A percentile compares a stretch with the other conserved stretches of the same genome.
Conservation (phyloP, 2,797 vertebrate species). For the Sitta carolinensis region DNA sequence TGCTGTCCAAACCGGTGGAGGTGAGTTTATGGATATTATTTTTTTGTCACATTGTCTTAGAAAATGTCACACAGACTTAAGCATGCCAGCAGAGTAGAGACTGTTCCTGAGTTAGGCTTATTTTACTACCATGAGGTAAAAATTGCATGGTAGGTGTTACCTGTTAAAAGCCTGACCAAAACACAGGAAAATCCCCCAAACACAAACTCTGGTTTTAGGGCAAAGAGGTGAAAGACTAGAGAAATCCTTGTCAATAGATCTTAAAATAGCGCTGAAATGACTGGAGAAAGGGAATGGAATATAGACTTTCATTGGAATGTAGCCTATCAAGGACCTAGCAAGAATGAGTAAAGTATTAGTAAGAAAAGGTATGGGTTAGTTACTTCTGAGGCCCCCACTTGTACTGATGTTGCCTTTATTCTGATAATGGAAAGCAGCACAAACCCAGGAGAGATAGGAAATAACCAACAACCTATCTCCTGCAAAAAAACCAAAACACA, state of each 20-base stretch:
- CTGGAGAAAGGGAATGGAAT: background rate
- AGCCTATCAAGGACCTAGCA: background rate
- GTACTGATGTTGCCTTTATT: background rate
- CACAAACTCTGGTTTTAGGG: background rate
- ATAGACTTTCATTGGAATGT: background rate
- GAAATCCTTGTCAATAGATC: background rate
- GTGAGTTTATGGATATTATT: slow-evolving; percentile 47
- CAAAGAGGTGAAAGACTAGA: background rate
- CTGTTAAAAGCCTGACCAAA: background rate
- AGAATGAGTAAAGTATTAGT: background rate
- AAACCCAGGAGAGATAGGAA: background rate
- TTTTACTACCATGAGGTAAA: background rate
- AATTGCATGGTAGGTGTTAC: background rate
- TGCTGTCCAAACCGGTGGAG: slow-evolving; percentile 50
- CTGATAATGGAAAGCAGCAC: background rate
- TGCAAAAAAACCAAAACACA: background rate
- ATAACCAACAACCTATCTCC: background rate
- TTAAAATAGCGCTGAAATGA: background rate
- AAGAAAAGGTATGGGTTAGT: background rate
- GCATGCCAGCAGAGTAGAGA: background rate
- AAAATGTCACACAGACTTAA: background rate
- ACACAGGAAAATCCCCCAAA: background rate
- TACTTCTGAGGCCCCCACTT: background rate
- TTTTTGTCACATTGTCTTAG: background rate
- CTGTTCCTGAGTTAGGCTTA: background rate